These are phyloP conservation scores for Chascanopsetta lugubris DNA, from an alignment of 2,113 vertebrate species.

Conservation along the genomic window DNA sequence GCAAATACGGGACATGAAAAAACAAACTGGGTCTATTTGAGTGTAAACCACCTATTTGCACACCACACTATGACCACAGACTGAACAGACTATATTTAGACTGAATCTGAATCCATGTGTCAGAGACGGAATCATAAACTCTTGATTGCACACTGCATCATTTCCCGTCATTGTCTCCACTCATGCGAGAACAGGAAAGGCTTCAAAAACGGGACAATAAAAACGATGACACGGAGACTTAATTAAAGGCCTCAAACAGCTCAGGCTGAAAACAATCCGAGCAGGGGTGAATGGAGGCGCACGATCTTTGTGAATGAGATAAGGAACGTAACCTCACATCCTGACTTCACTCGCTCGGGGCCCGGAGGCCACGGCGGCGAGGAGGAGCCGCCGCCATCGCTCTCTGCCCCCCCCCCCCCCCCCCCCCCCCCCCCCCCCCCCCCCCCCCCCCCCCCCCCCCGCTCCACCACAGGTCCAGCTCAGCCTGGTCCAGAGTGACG, in stretches of 20 bases:
- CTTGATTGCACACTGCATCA: not conserved
- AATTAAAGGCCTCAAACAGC: constrained; percentile 4
- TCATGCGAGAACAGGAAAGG: not conserved
- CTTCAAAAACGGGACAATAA: not conserved
- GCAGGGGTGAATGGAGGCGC: not conserved
- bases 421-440: too few species aligned
- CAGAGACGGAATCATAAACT: not conserved
- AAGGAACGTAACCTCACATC: not conserved
- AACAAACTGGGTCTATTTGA: too few species aligned
- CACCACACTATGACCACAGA: too few species aligned
- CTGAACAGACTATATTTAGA: not conserved
- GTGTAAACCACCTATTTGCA: too few species aligned
- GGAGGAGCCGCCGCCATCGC: too few species aligned
- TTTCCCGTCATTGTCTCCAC: not conserved
- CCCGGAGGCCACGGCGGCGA: too few species aligned
- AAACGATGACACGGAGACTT: not conserved
- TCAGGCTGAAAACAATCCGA: not conserved
- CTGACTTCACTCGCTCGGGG: too few species aligned
- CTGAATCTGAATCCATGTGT: too few species aligned
- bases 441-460: too few species aligned
- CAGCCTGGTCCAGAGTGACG: constrained; percentile 57
- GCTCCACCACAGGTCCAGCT: too few species aligned
- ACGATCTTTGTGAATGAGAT: not conserved
- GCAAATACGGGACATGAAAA: too few species aligned
- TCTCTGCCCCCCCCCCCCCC: too few species aligned